These are phyloP conservation scores for Drosophila saltans DNA, from an alignment of 1,140 invertebrate genomes.

Conservation along the genomic window DNA sequence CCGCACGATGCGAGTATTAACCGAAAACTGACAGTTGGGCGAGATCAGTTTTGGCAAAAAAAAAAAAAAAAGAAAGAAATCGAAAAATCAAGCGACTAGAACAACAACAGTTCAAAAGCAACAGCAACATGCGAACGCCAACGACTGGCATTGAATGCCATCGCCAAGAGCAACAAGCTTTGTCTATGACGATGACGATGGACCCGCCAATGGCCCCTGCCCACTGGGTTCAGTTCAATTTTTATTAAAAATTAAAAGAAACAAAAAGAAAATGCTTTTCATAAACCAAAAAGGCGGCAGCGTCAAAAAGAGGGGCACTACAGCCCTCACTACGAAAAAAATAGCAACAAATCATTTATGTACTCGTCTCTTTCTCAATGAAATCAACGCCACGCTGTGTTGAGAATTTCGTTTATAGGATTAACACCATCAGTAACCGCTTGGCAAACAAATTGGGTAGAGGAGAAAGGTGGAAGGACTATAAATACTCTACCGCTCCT, in stretches of 20 bases:
- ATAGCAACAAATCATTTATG: constrained; percentile 72
- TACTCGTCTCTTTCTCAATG: constrained; percentile 62
- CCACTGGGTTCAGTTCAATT: constrained; percentile 53
- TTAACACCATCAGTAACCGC: constrained; percentile 50
- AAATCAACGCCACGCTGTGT: constrained; percentile 62
- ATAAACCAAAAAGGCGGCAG: constrained; percentile 59
- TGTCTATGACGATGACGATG: constrained; percentile 56
- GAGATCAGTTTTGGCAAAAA: constrained; percentile 81
- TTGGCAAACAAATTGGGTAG: background rate
- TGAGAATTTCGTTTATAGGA: constrained; percentile 64
- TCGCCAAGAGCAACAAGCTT: constrained; percentile 77
- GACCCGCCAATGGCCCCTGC: background rate
- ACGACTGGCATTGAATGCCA: constrained; percentile 77
- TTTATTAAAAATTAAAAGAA: constrained; percentile 61
- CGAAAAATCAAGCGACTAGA: constrained; percentile 64
- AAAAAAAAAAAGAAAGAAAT: constrained; percentile 23
- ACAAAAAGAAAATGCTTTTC: constrained; percentile 57
- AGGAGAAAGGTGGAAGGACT: background rate
- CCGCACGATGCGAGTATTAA: constrained; percentile 74
- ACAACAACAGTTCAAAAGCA: constrained; percentile 54
- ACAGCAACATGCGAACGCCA: constrained; percentile 60
- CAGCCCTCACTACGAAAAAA: constrained; percentile 13
- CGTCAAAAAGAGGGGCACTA: constrained; percentile 49
- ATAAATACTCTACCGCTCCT: background rate
- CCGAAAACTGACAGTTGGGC: constrained; percentile 80